Evolutionary conservation across 1,140 invertebrate genomes (phyloP).

Genomic region (Akabosia matsudoensis): DNA sequence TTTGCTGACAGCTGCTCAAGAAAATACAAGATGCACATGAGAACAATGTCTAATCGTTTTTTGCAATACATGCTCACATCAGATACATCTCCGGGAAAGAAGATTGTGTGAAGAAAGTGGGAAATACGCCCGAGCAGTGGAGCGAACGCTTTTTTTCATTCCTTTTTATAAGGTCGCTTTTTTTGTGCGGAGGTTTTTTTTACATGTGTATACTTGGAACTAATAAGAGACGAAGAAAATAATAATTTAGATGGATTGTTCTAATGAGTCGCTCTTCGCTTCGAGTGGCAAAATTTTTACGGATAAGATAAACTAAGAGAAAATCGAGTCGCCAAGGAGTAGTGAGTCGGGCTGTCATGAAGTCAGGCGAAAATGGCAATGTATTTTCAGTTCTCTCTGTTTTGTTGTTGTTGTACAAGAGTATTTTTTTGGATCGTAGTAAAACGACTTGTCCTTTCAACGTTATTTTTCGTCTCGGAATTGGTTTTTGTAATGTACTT

Average conservation of each 20-base stretch:
- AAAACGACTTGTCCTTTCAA: neutral
- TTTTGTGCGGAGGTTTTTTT: too few relatives aligned
- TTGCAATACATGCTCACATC: neutral
- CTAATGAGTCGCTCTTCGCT: neutral
- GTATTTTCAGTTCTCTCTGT: neutral
- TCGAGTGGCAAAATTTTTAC: neutral
- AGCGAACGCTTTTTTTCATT: too few relatives aligned
- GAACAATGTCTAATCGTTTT: constrained; percentile 5
- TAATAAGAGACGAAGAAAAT: neutral
- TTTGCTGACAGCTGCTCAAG: constrained; percentile 11
- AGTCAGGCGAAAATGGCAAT: neutral
- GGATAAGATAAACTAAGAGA: too few relatives aligned
- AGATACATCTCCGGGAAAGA: neutral
- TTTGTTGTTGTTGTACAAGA: neutral
- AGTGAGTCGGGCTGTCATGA: too few relatives aligned
- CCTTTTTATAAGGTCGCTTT: too few relatives aligned
- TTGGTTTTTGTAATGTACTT: constrained; percentile 10
- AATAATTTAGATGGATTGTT: neutral
- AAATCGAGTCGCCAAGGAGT: too few relatives aligned
- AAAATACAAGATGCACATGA: constrained; percentile 3
- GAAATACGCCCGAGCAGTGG: neutral
- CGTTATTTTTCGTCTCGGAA: constrained; percentile 6
- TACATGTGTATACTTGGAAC: too few relatives aligned
- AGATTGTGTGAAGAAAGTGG: neutral
- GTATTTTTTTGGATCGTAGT: neutral